These are phyloP conservation scores for Gerosis bhagava DNA, from an alignment of 2,888 invertebrate species.

Conservation along the genomic window DNA sequence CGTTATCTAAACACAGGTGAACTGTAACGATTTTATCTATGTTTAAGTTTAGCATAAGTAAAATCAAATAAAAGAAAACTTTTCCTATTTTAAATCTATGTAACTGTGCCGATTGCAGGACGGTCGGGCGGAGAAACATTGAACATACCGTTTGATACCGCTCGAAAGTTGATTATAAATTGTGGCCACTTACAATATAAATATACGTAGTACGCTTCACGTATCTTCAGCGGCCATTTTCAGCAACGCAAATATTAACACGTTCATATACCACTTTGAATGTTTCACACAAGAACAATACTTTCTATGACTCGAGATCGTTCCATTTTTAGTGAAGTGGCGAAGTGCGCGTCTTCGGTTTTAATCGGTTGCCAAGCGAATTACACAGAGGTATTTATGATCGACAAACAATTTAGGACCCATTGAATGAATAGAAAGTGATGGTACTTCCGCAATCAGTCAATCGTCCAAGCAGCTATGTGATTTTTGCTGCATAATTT, in stretches of 20 bases:
- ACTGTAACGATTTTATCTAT: conserved; percentile 4
- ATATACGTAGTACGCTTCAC: conserved; percentile 12
- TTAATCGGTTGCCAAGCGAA: conserved; percentile 60
- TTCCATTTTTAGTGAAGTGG: conserved; percentile 78
- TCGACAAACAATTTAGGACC: conserved; percentile 35
- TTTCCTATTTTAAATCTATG: conserved; percentile 28
- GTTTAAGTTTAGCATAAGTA: no score
- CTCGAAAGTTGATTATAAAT: conserved; percentile 23
- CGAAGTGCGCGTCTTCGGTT: conserved; percentile 47
- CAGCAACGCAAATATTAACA: conserved; percentile 29
- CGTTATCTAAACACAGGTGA: conserved; percentile 15
- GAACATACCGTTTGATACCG: no score
- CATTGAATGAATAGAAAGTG: conserved; percentile 54
- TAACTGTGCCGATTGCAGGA: conserved; percentile 14
- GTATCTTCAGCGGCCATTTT: conserved; percentile 31
- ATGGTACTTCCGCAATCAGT: conserved; percentile 49
- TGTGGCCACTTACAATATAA: conserved; percentile 10
- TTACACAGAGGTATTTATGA: conserved; percentile 37
- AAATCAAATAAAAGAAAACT: no score
- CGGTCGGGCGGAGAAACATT: conserved; percentile 5
- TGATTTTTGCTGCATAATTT: conserved; percentile 80
- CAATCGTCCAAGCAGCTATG: conserved; percentile 56
- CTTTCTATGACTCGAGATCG: conserved; percentile 68
- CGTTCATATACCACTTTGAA: conserved; percentile 32
- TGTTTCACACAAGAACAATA: conserved; percentile 56